Evolutionary conservation across 2,797 vertebrate genomes (phyloP), one percentile per base, ranked within the genome.

Genomic region (Synaphobranchus kaupii): DNA sequence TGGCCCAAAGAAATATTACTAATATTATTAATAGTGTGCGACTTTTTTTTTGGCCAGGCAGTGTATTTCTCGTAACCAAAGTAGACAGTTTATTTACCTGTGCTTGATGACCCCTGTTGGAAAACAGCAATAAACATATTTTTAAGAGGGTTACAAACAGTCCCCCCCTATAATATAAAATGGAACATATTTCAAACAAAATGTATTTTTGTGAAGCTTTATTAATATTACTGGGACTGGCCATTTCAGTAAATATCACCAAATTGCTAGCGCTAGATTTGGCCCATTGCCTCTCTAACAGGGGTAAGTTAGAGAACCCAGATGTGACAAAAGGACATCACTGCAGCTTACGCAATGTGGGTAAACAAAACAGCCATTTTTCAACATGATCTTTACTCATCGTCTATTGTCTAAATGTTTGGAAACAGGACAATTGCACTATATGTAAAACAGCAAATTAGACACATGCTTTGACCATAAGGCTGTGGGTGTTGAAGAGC

Each of bases 1-100:
- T n/a, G n/a, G n/a, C n/a, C n/a, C n/a, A n/a, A n/a, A n/a, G n/a
- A n/a, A n/a, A n/a, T n/a, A n/a, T n/a, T n/a, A n/a, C n/a, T n/a
- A n/a, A n/a, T n/a, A n/a, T n/a, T n/a, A n/a, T n/a, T n/a, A n/a
- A n/a, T n/a, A n/a, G n/a, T n/a, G n/a, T n/a, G n/a, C n/a, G n/a
- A n/a, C n/a, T n/a, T n/a, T n/a, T n/a, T n/a, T n/a, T n/a, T n/a
- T n/a, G n/a, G n/a, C n/a, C n/a, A n/a, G n/a, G n/a, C n/a, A n/a
- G n/a, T n/a, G n/a, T n/a, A 80, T 48, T 80, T 80, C 28, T n/a
- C 56, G 82, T n/a, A 47, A n/a, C 8, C 12, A 7, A 44, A 25
- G 50, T 66, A 34, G 34, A 76, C 58, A 86, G 80, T 78, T 63
- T 47, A 82, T 87, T 89, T 90, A 96, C 95, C 94, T 91, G 93